Percentiles rank a stretch among this genome's conserved stretches.
phyloP scores from a whole-genome alignment of 2,113 vertebrate species.

The Calonectris borealis region DNA sequence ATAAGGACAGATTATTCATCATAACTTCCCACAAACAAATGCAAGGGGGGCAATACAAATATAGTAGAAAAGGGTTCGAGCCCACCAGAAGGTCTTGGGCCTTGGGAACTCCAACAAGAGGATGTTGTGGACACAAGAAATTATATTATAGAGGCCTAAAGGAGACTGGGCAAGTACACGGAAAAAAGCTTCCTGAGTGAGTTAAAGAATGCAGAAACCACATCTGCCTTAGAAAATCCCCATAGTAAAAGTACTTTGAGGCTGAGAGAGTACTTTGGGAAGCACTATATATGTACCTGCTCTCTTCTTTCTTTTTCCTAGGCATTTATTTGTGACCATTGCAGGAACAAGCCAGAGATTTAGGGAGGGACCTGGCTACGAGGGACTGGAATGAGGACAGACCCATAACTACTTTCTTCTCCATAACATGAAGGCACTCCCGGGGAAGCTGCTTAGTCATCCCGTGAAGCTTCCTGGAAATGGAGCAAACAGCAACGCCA shows the following conservation, averaged over 20 bases:
- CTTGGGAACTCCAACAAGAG: neutral
- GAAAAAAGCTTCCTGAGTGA: neutral
- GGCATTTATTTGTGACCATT: neutral
- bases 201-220: neutral
- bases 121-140: neutral
- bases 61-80: neutral
- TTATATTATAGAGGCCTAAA: neutral
- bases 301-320: neutral
- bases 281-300: neutral
- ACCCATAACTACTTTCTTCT: neutral
- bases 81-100: neutral
- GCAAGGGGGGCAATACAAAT: fast-evolving
- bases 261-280: neutral
- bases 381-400: neutral
- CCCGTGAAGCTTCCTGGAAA: neutral
- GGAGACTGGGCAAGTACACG: neutral
- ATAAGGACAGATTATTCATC: neutral
- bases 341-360: neutral
- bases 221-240: neutral
- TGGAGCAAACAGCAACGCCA: neutral
- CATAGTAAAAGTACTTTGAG: neutral
- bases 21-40: neutral
- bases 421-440: neutral
- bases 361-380: neutral
- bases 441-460: neutral